Evolutionary conservation across 2,888 invertebrate genomes (phyloP).

Genomic region (Carabus problematicus): DNA sequence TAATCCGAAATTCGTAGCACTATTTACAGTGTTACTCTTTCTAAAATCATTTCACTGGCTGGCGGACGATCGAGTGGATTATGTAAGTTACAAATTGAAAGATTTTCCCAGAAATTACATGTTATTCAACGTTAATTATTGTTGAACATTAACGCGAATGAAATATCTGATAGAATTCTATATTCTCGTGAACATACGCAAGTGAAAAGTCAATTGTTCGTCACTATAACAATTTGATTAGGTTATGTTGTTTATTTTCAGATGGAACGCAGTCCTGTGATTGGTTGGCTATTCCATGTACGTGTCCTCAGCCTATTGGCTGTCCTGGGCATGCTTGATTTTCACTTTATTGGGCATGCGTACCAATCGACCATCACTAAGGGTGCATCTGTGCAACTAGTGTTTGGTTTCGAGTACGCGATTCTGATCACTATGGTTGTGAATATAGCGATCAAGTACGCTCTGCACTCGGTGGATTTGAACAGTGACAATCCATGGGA

Average conservation of each 20-base stretch:
- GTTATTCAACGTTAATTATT: slow-evolving; percentile 4
- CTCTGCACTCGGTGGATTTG: slow-evolving; percentile 86
- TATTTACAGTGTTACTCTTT: slow-evolving; percentile 95
- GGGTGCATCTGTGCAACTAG: slow-evolving; percentile 97
- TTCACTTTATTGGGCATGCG: slow-evolving; percentile 90
- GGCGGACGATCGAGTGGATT: slow-evolving; percentile 98
- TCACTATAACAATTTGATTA: background rate
- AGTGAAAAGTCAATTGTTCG: background rate
- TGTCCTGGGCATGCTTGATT: slow-evolving; percentile 82
- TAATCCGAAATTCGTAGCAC: slow-evolving; percentile 95
- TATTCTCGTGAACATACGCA: background rate
- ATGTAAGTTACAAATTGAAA: slow-evolving; percentile 73
- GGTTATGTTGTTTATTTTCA: slow-evolving; percentile 58
- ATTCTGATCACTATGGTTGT: slow-evolving; percentile 91
- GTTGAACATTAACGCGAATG: slow-evolving; percentile 6
- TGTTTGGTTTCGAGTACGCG: slow-evolving; percentile 99
- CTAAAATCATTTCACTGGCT: slow-evolving; percentile 99
- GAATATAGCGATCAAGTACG: slow-evolving; percentile 92
- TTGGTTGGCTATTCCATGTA: slow-evolving; percentile 93
- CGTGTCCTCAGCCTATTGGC: slow-evolving; percentile 85
- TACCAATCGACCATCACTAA: slow-evolving; percentile 91
- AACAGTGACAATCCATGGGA: slow-evolving; percentile 98
- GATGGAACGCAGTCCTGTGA: slow-evolving; percentile 99
- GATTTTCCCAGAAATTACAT: slow-evolving; percentile 14
- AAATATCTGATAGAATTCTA: background rate